Evolutionary conservation across 2,113 vertebrate species (phyloP).

Genomic region (Lophius piscatorius): DNA sequence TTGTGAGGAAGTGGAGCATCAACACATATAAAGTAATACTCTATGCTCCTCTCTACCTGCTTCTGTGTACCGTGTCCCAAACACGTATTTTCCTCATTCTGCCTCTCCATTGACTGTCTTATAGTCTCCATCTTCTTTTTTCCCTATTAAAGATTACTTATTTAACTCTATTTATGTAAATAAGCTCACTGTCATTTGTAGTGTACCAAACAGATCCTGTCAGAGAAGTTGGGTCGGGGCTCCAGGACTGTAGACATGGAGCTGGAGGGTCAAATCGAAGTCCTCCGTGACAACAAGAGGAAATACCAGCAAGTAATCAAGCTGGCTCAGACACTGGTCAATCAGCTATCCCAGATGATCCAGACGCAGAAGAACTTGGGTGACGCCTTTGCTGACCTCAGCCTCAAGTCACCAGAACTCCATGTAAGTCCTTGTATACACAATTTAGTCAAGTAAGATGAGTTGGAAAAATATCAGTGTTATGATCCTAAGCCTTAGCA

Average conservation of each 20-base stretch:
- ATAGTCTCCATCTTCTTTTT: not conserved
- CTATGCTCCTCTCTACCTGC: not conserved
- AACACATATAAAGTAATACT: constrained; percentile 95
- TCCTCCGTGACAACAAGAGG: constrained; percentile 95
- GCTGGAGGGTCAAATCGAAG: constrained; percentile 94
- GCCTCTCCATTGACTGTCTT: too few relatives aligned
- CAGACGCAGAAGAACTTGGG: constrained; percentile 96
- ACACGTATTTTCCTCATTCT: too few relatives aligned
- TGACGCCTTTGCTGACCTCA: constrained; percentile 96
- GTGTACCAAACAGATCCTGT: constrained; percentile 97
- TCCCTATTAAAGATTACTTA: not conserved
- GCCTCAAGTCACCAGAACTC: constrained; percentile 95
- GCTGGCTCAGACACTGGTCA: constrained; percentile 90
- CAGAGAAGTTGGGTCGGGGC: constrained; percentile 95
- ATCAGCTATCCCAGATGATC: constrained; percentile 93
- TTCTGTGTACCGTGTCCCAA: not conserved
- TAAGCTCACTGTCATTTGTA: constrained; percentile 56
- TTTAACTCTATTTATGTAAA: not conserved
- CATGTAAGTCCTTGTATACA: constrained; percentile 82
- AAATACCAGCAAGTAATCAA: constrained; percentile 94
- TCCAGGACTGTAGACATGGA: constrained; percentile 98
- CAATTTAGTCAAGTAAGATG: not conserved
- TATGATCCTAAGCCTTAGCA: not conserved
- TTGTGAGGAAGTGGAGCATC: constrained; percentile 97
- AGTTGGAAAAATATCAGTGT: not conserved